phyloP scores from a whole-genome alignment of 2,888 invertebrate species.

The Euclidia mi region DNA sequence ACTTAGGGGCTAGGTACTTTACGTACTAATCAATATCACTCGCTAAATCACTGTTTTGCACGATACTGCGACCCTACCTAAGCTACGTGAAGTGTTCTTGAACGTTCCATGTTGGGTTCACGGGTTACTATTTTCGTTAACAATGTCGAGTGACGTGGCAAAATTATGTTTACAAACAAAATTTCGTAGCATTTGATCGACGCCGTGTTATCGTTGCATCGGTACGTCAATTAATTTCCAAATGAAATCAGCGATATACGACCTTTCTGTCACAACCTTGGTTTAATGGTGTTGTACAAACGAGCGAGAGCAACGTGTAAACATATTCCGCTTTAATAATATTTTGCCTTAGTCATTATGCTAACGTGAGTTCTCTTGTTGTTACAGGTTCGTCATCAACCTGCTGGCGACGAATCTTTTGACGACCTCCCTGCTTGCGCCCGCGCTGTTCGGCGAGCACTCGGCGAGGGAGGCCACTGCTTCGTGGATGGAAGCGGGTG shows the following conservation, averaged over 20 bases:
- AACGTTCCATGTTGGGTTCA: conserved; percentile 28
- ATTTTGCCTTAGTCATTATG: conserved; percentile 24
- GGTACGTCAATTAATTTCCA: conserved; percentile 43
- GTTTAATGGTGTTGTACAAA: conserved; percentile 31
- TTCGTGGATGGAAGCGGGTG: conserved; percentile 89
- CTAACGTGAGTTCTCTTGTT: conserved; percentile 63
- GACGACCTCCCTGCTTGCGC: conserved; percentile 86
- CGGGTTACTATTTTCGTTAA: conserved; percentile 53
- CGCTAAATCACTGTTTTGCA: conserved; percentile 14
- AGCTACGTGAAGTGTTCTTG: conserved; percentile 12
- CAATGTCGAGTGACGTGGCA: conserved; percentile 47
- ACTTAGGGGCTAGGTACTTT: conserved; percentile 17
- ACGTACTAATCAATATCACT: conserved; percentile 23
- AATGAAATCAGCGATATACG: conserved; percentile 46
- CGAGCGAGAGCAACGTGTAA: conserved; percentile 29
- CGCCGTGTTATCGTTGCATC: conserved; percentile 37
- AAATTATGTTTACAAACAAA: conserved; percentile 59
- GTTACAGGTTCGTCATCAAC: conserved; percentile 92
- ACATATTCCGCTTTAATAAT: conserved; percentile 27
- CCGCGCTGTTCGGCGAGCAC: conserved; percentile 88
- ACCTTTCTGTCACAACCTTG: conserved; percentile 48
- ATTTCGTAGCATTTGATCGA: conserved; percentile 26
- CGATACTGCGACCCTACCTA: conserved; percentile 10
- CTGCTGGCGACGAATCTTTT: conserved; percentile 85
- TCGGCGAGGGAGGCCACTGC: conserved; percentile 91